phyloP scores from a whole-genome alignment of 1,140 invertebrate genomes.

The Drosophila setifemur region DNA sequence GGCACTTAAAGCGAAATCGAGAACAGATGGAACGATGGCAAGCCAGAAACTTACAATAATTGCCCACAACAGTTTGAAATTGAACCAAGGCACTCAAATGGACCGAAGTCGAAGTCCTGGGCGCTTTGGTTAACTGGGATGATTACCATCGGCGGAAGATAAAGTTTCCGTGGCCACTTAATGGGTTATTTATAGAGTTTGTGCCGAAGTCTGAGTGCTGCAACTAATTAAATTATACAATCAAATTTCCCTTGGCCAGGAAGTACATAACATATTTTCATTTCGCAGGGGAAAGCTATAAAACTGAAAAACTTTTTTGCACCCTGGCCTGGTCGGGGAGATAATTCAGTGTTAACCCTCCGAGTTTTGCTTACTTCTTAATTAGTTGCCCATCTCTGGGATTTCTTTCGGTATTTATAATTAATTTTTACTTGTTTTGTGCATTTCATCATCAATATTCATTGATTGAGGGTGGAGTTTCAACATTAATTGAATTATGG shows the following conservation, averaged over 20 bases:
- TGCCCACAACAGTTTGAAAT: slow-evolving; percentile 55
- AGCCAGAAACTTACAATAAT: slow-evolving; percentile 74
- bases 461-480: too few species aligned
- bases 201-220: slow-evolving; percentile 19
- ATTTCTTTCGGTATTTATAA: too few species aligned
- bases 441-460: background rate
- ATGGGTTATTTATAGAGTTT: slow-evolving; percentile 70
- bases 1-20: slow-evolving; percentile 72
- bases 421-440: background rate
- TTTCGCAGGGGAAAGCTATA: background rate
- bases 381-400: too few species aligned
- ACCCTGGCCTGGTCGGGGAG: too few species aligned
- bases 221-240: slow-evolving; percentile 48
- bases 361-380: background rate
- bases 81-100: slow-evolving; percentile 42
- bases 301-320: background rate
- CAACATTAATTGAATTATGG: too few species aligned
- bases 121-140: slow-evolving; percentile 35
- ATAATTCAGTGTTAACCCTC: too few species aligned
- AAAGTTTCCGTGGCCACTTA: slow-evolving; percentile 58
- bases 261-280: background rate
- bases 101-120: slow-evolving; percentile 22
- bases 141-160: slow-evolving; percentile 51
- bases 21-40: slow-evolving; percentile 65
- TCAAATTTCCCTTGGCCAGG: slow-evolving; percentile 13